Conservation (phyloP, 1,140 invertebrate genomes). For the Acromyrmex heyeri region DNA sequence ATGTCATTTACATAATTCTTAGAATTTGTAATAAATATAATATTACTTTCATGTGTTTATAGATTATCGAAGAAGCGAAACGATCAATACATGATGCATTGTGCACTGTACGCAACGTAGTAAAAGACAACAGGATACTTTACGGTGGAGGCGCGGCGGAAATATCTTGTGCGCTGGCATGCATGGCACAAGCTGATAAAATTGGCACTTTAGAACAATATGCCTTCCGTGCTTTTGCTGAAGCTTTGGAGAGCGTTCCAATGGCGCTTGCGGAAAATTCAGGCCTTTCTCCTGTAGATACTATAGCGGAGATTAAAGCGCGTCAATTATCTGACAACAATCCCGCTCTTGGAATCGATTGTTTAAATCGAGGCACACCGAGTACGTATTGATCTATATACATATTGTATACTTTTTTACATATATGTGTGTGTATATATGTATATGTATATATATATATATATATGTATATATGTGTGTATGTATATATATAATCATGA, state of each 20-base stretch:
- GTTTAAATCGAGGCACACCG: constrained; percentile 94
- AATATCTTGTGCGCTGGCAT: constrained; percentile 97
- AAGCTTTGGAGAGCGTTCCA: constrained; percentile 98
- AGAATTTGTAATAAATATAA: background rate
- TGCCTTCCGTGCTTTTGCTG: constrained; percentile 97
- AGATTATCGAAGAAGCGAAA: constrained; percentile 99
- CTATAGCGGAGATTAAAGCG: constrained; percentile 97
- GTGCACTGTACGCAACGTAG: constrained; percentile 98
- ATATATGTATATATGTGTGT: too few species aligned
- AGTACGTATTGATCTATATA: constrained; percentile 85
- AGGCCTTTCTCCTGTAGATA: constrained; percentile 96
- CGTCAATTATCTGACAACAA: constrained; percentile 95
- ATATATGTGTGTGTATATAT: background rate
- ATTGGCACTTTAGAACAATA: constrained; percentile 98
- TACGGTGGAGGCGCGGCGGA: constrained; percentile 99
- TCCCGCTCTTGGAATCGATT: constrained; percentile 97
- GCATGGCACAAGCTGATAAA: constrained; percentile 95
- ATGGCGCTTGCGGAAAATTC: constrained; percentile 99
- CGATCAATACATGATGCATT: constrained; percentile 99
- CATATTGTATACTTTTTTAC: background rate
- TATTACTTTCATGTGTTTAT: constrained; percentile 45
- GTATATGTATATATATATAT: too few species aligned
- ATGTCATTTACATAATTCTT: constrained; percentile 12
- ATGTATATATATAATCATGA: too few species aligned
- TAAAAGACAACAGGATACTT: constrained; percentile 97